Evolutionary conservation across 1,140 invertebrate species (phyloP).

Genomic region (Rhagoletis zephyria): DNA sequence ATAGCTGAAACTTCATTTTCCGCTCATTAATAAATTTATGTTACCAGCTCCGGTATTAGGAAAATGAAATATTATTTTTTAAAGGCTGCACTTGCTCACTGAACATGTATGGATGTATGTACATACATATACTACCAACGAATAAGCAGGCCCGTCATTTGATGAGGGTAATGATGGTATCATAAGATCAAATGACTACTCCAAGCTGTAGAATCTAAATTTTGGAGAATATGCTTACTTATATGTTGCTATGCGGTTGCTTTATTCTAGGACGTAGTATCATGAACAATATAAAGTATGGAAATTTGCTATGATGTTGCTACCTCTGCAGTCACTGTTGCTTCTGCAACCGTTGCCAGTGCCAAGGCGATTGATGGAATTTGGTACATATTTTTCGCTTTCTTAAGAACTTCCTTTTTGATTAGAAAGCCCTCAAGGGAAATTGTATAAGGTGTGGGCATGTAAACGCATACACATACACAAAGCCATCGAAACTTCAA

Average conservation of each 20-base stretch:
- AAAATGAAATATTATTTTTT: conserved; percentile 56
- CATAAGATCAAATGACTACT: neutral
- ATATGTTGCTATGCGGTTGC: neutral
- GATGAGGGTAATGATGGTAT: conserved; percentile 15
- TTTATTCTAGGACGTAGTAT: conserved; percentile 14
- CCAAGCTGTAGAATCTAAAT: neutral
- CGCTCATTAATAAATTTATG: conserved; percentile 57
- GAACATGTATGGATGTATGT: neutral
- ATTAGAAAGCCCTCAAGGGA: conserved; percentile 57
- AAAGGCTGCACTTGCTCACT: conserved; percentile 27
- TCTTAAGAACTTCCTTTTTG: conserved; percentile 59
- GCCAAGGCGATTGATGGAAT: conserved; percentile 52
- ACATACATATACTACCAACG: neutral
- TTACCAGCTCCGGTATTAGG: conserved; percentile 48
- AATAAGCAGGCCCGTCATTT: neutral
- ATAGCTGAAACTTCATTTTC: conserved; percentile 56
- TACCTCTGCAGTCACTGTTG: neutral
- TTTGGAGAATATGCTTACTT: neutral
- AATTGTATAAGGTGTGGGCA: conserved; percentile 54
- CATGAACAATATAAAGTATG: neutral
- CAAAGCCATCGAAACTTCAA: neutral
- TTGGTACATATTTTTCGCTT: conserved; percentile 54
- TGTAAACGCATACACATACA: neutral
- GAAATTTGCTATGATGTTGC: neutral
- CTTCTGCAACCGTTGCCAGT: conserved; percentile 8